phyloP scores from a whole-genome alignment of 2,113 vertebrate species.

The Podarcis raffonei region DNA sequence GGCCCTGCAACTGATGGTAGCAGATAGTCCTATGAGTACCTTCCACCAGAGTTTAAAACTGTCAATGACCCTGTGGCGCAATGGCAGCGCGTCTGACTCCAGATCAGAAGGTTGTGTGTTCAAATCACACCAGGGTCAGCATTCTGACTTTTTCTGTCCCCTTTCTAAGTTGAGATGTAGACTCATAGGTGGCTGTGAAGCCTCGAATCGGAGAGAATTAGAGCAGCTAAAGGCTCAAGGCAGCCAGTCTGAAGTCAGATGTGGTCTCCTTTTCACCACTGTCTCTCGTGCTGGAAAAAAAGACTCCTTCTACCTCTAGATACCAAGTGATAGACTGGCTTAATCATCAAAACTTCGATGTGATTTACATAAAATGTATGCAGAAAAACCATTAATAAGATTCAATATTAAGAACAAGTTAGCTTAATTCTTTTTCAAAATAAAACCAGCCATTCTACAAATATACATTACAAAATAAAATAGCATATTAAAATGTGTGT shows the following conservation, averaged over 20 bases:
- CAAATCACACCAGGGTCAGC: neutral
- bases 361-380: neutral
- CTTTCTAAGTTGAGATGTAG: neutral
- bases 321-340: too few species aligned
- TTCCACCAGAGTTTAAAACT: neutral
- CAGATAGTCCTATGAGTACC: too few species aligned
- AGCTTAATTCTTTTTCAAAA: too few species aligned
- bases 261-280: neutral
- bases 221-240: neutral
- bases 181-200: too few species aligned
- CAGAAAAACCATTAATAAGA: too few species aligned
- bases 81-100: neutral
- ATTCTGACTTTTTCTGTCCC: neutral
- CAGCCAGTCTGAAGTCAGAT: neutral
- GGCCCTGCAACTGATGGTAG: neutral
- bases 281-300: too few species aligned
- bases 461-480: neutral
- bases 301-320: too few species aligned
- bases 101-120: conserved; percentile 8
- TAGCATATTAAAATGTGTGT: neutral
- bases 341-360: too few species aligned
- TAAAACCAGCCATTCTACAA: too few species aligned
- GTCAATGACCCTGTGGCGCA: neutral
- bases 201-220: neutral
- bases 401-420: too few species aligned